Base-by-base conservation (phyloP, 2,113 vertebrate species). In the Peromyscus leucopus region DNA sequence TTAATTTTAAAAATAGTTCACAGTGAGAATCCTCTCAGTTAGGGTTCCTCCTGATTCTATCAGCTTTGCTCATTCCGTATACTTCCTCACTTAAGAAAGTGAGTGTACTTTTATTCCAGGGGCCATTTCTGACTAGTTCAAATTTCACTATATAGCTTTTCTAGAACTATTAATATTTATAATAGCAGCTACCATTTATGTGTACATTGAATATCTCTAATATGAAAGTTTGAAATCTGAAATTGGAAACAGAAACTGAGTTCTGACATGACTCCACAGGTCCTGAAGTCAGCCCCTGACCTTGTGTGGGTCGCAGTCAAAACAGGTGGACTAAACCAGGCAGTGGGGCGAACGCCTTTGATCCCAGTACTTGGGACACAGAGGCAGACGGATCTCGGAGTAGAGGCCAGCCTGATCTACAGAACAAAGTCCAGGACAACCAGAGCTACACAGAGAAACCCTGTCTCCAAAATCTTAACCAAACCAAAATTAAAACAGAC, bases 51-150 rank as follows among this genome's bases (percentile, higher is more conserved):
- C 12, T 63, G 3, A 31, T 26, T 22, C 7, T 39, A 82, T 79
- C 36, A 65, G 92, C n/a, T 39, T 3, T 89, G 51, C 24, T 80
- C 13, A 5, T 65, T 90, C 84, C 12, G 3, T 72, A 17, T 11
- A 57, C 17, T 92, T 79, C 63, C 12, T 1, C 51, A 22, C 71
- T 96, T 76, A n/a, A 55, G 86, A 74, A 85, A 84, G 39, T 36
- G 33, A 57, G 39, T 85, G 48, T 17, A 28, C 28, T 33, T 33
- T 55, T 13, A 26, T 39, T 39, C 26, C 16, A 16, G 80, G 74
- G 80, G 75, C 31, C 31, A 69, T 89, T 94, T 96, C 71, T 69
- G 42, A 74, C 55, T 46, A 3, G 88, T 91, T 88, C 55, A 51
- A 19, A 57, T 92, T 92, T 69, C n/a, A n/a, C 19, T 69, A 31